These are phyloP conservation scores for Ondatra zibethicus DNA, from an alignment of 2,113 vertebrate species.

Conservation along the genomic window DNA sequence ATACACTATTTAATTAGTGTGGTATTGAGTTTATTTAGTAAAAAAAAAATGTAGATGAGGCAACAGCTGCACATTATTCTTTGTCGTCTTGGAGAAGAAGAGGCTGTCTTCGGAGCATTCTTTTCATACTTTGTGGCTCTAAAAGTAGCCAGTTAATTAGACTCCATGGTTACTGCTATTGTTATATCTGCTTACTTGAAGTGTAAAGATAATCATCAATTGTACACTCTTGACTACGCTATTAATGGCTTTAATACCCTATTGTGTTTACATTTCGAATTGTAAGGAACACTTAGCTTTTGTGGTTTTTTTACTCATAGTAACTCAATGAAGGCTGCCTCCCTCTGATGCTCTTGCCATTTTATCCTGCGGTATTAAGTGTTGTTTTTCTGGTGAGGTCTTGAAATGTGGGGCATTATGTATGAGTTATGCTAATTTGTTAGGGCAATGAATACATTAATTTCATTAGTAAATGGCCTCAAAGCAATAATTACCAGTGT, in stretches of 20 bases:
- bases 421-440: slow-evolving; percentile 99
- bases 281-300: slow-evolving; percentile 87
- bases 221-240: slow-evolving; percentile 85
- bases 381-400: slow-evolving; percentile 90
- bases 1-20: slow-evolving; percentile 56
- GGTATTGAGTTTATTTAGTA: slow-evolving; percentile 61
- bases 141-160: slow-evolving; percentile 87
- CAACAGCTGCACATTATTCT: slow-evolving; percentile 71
- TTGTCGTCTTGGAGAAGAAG: slow-evolving; percentile 72
- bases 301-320: slow-evolving; percentile 86
- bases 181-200: slow-evolving; percentile 86
- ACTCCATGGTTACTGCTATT: slow-evolving; percentile 85
- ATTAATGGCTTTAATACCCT: slow-evolving; percentile 86
- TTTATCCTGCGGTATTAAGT: slow-evolving; percentile 88
- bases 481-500: slow-evolving; percentile 99
- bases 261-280: slow-evolving; percentile 87
- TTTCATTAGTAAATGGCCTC: slow-evolving; percentile 99
- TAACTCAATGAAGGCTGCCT: slow-evolving; percentile 87
- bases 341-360: slow-evolving; percentile 86
- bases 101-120: slow-evolving; percentile 78
- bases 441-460: slow-evolving; percentile 99
- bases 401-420: slow-evolving; percentile 98
- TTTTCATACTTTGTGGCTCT: slow-evolving; percentile 83
- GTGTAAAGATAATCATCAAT: slow-evolving; percentile 87
- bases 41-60: slow-evolving; percentile 63